phyloP scores from a whole-genome alignment of 2,888 invertebrate species.

The Celastrina argiolus region DNA sequence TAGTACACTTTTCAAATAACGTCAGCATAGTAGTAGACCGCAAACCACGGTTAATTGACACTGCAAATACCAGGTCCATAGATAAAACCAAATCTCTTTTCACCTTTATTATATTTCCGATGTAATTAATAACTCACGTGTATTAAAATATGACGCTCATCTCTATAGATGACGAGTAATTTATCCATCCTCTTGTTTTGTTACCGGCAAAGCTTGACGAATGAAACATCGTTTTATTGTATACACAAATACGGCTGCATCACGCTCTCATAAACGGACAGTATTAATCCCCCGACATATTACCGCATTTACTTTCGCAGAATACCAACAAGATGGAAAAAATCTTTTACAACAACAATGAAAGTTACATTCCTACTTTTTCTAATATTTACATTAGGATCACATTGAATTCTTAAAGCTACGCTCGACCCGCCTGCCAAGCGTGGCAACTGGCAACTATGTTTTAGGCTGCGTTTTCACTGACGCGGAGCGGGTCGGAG shows the following conservation, averaged over 20 bases:
- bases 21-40: too few relatives aligned
- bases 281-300: slow-evolving; percentile 70
- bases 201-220: slow-evolving; percentile 71
- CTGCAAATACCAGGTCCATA: not conserved
- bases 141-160: slow-evolving; percentile 52
- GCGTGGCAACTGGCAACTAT: too few relatives aligned
- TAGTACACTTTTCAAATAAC: too few relatives aligned
- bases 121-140: slow-evolving; percentile 27
- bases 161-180: slow-evolving; percentile 67
- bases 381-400: too few relatives aligned
- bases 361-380: not conserved
- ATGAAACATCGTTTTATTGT: slow-evolving; percentile 58
- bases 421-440: too few relatives aligned
- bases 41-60: not conserved
- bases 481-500: too few relatives aligned
- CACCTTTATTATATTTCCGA: slow-evolving; percentile 10
- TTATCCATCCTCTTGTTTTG: slow-evolving; percentile 56
- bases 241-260: slow-evolving; percentile 61
- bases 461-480: too few relatives aligned
- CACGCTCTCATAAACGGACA: slow-evolving; percentile 60
- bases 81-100: not conserved
- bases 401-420: too few relatives aligned
- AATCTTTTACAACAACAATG: not conserved
- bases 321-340: not conserved
- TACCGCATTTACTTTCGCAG: slow-evolving; percentile 46